These are phyloP conservation scores for Falco punctatus DNA, from an alignment of 2,113 vertebrate genomes.

Conservation along the genomic window DNA sequence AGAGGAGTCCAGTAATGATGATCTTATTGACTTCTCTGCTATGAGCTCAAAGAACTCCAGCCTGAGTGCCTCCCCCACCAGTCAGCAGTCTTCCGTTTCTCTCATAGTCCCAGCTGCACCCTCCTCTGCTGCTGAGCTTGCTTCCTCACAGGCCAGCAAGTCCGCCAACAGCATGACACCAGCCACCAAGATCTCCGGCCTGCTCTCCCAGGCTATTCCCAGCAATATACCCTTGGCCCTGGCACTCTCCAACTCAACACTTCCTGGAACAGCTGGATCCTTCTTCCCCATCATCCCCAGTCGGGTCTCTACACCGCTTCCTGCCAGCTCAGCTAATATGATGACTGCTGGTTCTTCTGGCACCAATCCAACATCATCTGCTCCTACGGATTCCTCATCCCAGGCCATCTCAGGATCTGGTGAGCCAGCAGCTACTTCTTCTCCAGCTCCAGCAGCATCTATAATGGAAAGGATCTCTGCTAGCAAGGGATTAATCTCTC, in stretches of 20 bases:
- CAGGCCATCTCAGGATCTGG: constrained; percentile 80
- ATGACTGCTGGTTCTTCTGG: constrained; percentile 80
- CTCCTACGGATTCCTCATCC: constrained; percentile 76
- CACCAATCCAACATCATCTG: constrained; percentile 70
- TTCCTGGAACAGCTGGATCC: constrained; percentile 83
- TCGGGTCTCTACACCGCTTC: constrained; percentile 83
- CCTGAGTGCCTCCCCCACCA: constrained; percentile 97
- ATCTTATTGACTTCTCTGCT: constrained; percentile 96
- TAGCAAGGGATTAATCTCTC: constrained; percentile 97
- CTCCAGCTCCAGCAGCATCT: constrained; percentile 84
- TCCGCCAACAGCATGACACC: constrained; percentile 77
- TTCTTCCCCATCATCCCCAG: constrained; percentile 90
- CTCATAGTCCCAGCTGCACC: constrained; percentile 81
- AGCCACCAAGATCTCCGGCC: constrained; percentile 85
- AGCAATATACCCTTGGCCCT: constrained; percentile 88
- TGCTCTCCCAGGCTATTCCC: constrained; percentile 91
- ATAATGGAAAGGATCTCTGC: constrained; percentile 98
- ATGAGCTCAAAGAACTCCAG: constrained; percentile 99
- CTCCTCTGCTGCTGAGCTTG: constrained; percentile 76
- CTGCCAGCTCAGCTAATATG: constrained; percentile 81
- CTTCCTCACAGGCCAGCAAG: constrained; percentile 81
- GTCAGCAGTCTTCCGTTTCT: constrained; percentile 89
- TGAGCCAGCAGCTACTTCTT: constrained; percentile 77
- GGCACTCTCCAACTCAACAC: constrained; percentile 84
- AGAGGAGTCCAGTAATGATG: constrained; percentile 97